Conservation (phyloP, 2,888 invertebrate genomes). For the Pinctada fucata region DNA sequence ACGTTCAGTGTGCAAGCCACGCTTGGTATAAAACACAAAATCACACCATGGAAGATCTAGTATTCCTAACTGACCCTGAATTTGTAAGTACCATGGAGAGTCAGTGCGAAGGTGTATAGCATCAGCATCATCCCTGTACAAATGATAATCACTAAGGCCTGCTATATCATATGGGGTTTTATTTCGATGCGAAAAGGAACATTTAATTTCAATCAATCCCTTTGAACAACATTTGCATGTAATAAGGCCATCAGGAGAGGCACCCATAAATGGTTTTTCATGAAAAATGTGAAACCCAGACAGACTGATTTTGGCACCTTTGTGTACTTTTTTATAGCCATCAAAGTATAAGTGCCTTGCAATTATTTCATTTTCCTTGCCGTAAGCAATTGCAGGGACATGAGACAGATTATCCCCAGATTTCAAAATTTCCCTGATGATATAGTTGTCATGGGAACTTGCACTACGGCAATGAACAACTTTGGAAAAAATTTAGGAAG, state of each 20-base stretch:
- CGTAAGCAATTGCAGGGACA: background rate
- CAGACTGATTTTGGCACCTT: background rate
- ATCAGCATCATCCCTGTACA: slow-evolving; percentile 1
- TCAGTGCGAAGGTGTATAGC: background rate
- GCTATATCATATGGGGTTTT: slow-evolving; percentile 6
- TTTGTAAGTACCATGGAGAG: background rate
- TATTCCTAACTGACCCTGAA: slow-evolving; percentile 1
- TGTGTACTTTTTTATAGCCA: background rate
- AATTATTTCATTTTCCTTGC: background rate
- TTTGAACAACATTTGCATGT: background rate
- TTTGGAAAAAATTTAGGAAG: background rate
- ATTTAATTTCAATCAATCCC: background rate
- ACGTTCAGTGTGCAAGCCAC: no score
- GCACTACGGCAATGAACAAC: background rate
- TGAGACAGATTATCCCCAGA: background rate
- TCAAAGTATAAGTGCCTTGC: background rate
- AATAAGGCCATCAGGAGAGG: background rate
- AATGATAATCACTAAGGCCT: background rate
- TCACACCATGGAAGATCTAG: background rate
- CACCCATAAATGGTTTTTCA: background rate
- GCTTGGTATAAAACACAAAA: background rate
- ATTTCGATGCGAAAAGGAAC: background rate
- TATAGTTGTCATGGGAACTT: slow-evolving; percentile 1
- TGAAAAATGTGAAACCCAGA: background rate
- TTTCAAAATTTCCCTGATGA: background rate